These are phyloP conservation scores for Siniperca chuatsi DNA, from an alignment of 2,113 vertebrate species.

Conservation along the genomic window DNA sequence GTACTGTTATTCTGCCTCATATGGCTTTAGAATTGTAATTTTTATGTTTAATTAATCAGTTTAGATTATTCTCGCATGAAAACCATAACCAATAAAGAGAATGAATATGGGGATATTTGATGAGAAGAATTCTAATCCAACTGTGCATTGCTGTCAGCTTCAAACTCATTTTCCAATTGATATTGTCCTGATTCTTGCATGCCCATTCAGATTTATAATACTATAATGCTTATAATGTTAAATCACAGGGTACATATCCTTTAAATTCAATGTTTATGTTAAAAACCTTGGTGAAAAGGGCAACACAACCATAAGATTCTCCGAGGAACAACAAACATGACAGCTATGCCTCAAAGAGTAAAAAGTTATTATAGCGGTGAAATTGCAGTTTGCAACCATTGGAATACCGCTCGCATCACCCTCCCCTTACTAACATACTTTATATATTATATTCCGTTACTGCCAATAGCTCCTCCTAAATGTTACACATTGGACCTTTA, in stretches of 20 bases:
- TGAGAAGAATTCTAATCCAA: constrained; percentile 45
- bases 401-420: no score
- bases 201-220: constrained; percentile 44
- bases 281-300: constrained; percentile 60
- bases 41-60: constrained; percentile 66
- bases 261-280: constrained; percentile 60
- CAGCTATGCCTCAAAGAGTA: constrained; percentile 61
- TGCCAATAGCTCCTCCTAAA: no score
- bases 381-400: no score
- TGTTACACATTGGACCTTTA: constrained; percentile 19
- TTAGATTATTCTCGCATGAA: constrained; percentile 50
- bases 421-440: no score
- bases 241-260: constrained; percentile 22
- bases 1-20: constrained; percentile 10
- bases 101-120: constrained; percentile 43
- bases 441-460: no score
- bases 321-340: constrained; percentile 70
- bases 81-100: constrained; percentile 49
- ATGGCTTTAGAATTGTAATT: constrained; percentile 28
- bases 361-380: constrained; percentile 56
- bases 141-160: constrained; percentile 45
- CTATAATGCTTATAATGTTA: not conserved
- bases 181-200: constrained; percentile 35
- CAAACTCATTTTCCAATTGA: constrained; percentile 47
- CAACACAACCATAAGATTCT: constrained; percentile 59